These are phyloP conservation scores for Meta bourneti DNA, from an alignment of 2,888 invertebrate species.

Conservation along the genomic window DNA sequence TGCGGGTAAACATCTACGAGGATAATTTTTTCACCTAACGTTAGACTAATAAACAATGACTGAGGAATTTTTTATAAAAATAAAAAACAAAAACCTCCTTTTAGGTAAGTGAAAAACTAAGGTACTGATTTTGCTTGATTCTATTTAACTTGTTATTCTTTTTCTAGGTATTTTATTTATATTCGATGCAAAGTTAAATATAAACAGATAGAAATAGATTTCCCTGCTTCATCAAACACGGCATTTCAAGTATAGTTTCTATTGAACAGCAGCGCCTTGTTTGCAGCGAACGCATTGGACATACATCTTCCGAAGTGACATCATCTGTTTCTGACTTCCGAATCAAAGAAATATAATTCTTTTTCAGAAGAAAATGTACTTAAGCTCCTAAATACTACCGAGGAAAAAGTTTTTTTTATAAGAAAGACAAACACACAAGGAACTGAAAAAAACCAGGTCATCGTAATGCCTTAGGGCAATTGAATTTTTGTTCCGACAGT, in stretches of 20 bases:
- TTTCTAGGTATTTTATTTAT: background rate
- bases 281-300: background rate
- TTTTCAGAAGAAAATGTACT: slow-evolving; percentile 34
- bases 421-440: slow-evolving; percentile 44
- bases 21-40: no score
- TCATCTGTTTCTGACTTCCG: background rate
- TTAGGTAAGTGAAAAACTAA: no score
- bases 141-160: background rate
- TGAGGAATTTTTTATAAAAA: no score
- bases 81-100: no score
- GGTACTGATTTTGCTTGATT: background rate
- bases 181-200: background rate
- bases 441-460: slow-evolving; percentile 32
- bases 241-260: background rate
- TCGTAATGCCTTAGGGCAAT: slow-evolving; percentile 40
- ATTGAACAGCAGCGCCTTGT: background rate
- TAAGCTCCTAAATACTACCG: slow-evolving; percentile 34
- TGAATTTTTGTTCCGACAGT: slow-evolving; percentile 42
- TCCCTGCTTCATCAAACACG: background rate
- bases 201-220: background rate
- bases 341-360: slow-evolving; percentile 30
- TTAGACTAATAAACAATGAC: no score
- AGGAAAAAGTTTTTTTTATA: slow-evolving; percentile 21
- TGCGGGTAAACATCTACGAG: no score
- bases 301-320: background rate